Evolutionary conservation across 2,888 invertebrate species (phyloP), one percentile per base, ranked within the genome.

Genomic region (Drosophila meridionalis): DNA sequence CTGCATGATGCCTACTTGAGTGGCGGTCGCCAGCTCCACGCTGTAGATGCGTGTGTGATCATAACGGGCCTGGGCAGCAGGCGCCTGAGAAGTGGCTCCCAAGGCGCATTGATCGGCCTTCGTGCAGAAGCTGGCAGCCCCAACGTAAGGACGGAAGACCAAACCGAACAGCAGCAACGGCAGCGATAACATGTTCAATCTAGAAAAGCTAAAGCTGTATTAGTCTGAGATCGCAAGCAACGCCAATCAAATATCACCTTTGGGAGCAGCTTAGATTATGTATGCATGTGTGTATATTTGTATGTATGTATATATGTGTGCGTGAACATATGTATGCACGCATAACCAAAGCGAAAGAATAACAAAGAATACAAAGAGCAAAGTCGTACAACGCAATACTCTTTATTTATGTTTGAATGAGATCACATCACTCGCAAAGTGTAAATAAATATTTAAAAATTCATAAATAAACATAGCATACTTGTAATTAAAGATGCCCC

Each of bases 31-130:
- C 42, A 89, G 55, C 9, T 76, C 73, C 38, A 89, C 73, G 20
- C 82, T 77, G 62, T 93, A 92, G 36, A 93, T 74, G 0, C 92
- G 88, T 45, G 92, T 92, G 58, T 90, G 76, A 64, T 93, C 93
- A 57, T 92, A 93, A 3, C 92, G 87, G 0, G 93, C 91, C 43
- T 68, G 8, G 42, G 42, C 48, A 3, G 7, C 38, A 9, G 57
- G 1, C 1, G n/a, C 30, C n/a, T 56, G 50, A 6, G 48, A 28
- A 5, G 28, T 65, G 30, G 34, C 12, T 3, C 66, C 72, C 8
- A 70, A 14, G 8, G 32, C 63, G 55, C 89, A 89, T 48, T 78
- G 80, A 47, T 90, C 91, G 3, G 80, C 71, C 52, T 82, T 88
- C 50, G 63, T 70, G 64, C 73, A 76, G 56, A 66, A 64, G 14